Evolutionary conservation across 2,888 invertebrate species (phyloP).

Genomic region (Acleris cristana): DNA sequence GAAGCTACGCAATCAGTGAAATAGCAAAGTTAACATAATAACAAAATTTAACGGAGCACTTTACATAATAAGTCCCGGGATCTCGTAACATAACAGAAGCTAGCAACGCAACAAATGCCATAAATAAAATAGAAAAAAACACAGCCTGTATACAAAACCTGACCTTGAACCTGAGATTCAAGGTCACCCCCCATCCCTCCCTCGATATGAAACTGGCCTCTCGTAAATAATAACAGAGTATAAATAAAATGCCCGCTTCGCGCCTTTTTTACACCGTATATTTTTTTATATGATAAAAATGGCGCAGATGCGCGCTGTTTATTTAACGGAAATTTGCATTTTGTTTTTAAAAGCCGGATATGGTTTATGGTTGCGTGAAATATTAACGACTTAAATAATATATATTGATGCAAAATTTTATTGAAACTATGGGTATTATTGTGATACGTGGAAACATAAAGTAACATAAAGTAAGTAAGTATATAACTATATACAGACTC

Average conservation of each 20-base stretch:
- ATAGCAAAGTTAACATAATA: no score
- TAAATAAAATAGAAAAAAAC: slow-evolving; percentile 15
- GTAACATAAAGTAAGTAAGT: no score
- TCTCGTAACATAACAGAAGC: not conserved
- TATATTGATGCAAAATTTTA: no score
- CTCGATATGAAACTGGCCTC: slow-evolving; percentile 4
- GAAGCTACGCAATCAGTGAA: no score
- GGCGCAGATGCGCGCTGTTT: slow-evolving; percentile 15
- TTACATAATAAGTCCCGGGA: no score
- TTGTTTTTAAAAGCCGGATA: slow-evolving; percentile 9
- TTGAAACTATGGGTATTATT: no score
- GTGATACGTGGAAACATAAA: no score
- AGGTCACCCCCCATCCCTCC: slow-evolving; percentile 3
- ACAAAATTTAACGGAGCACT: no score
- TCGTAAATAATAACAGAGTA: slow-evolving; percentile 35
- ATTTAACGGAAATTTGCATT: slow-evolving; percentile 23
- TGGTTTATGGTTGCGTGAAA: slow-evolving; percentile 1
- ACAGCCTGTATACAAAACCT: slow-evolving; percentile 8
- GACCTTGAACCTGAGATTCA: slow-evolving; percentile 23
- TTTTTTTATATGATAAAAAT: slow-evolving; percentile 28
- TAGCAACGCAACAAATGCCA: not conserved
- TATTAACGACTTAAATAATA: no score
- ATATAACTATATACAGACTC: no score
- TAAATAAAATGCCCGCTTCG: slow-evolving; percentile 30
- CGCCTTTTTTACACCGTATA: slow-evolving; percentile 27